A percentile compares a stretch with the other conserved stretches of the same genome.
phyloP scores from a whole-genome alignment of 2,888 invertebrate species.

The Glaucopsyche alexis region DNA sequence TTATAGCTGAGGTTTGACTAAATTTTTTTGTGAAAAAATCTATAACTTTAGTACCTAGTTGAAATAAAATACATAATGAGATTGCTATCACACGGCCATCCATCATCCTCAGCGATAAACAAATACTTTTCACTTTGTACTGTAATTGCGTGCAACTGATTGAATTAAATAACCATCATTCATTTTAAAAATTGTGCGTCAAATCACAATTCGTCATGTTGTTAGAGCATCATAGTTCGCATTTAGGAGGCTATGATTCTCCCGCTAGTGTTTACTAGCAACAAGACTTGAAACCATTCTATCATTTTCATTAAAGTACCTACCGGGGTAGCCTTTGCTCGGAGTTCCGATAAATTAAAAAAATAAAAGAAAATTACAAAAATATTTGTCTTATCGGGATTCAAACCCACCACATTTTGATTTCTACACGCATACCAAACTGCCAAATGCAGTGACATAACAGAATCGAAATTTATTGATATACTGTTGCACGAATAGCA shows the following conservation, averaged over 20 bases:
- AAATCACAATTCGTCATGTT: conserved; percentile 9
- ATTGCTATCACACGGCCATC: not conserved
- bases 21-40: no score
- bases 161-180: conserved; percentile 20
- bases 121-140: conserved; percentile 4
- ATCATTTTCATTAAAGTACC: not conserved
- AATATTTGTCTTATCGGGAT: no score
- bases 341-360: no score
- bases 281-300: not conserved
- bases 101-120: not conserved
- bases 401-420: no score
- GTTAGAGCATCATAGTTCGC: conserved; percentile 3
- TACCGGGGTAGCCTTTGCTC: no score
- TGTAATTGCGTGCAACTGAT: conserved; percentile 16
- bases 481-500: no score
- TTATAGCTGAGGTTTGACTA: no score
- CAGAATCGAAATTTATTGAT: no score
- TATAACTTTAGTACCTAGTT: no score
- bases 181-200: conserved; percentile 12
- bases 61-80: not conserved
- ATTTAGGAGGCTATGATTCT: not conserved
- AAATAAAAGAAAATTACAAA: no score
- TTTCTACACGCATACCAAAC: no score
- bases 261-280: not conserved
- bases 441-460: no score